Evolutionary conservation across 2,888 invertebrate species (phyloP), one percentile per base, ranked within the genome.

Genomic region (Clostera curtula): DNA sequence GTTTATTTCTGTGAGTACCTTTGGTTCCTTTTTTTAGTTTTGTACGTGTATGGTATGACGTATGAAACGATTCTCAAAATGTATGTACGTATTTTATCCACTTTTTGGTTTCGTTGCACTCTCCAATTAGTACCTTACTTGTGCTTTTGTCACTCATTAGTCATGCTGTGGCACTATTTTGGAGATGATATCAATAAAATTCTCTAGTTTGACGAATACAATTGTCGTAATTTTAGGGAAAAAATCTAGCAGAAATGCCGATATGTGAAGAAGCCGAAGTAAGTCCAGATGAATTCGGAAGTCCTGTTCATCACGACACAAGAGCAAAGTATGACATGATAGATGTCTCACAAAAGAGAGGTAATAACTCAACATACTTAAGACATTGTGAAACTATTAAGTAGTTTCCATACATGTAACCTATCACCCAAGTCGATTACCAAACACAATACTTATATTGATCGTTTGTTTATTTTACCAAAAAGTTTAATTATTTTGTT

Each of bases 221-320:
- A 8, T 26, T n/a, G 10, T 22, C 4, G 19, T 17, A 4, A 38
- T 71, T 76, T 37, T 59, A 87, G 85, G 76, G 69, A 12, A 88
- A 87, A 64, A 86, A 86, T 41, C 56, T 88, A 44, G 86, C 86
- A 4, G 88, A 88, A 55, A 87, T 88, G 55, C 87, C 88, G n/a
- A 88, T 88, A 43, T 86, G 87, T 49, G 88, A 88, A 64, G 88
- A 89, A 71, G 86, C 83, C 27, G 88, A 88, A 76, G 77, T 83
- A 12, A 87, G 86, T 46, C 86, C 87, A 17, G 86, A 86, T 57
- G 87, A 86, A 56, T 86, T 83, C 59, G 76, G 76, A 31, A 87
- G 87, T 61, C 87, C 87, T 2, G 62, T 66, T 13, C 72, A 66
- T 28, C 67, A 66, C 39, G 82, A 71, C 27, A 57, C 55, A 43